A percentile compares a stretch with the other conserved stretches of the same genome.
These are phyloP conservation scores for Diuraphis noxia DNA, from an alignment of 1,140 invertebrate species.

Conservation along the genomic window DNA sequence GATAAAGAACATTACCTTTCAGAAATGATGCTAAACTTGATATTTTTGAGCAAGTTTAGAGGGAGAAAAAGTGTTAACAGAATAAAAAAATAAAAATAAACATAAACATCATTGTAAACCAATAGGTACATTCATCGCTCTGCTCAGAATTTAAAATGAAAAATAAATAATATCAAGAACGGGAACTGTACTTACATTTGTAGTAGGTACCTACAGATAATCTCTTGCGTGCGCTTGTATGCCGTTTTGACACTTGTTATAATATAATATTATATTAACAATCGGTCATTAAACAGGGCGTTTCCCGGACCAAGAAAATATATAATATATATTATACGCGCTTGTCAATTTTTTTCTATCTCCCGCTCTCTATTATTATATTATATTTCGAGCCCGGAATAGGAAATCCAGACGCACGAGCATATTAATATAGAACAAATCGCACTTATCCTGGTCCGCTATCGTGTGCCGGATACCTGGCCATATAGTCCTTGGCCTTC, in stretches of 20 bases:
- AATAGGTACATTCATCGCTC: too few species aligned
- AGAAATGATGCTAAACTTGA: too few species aligned
- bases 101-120: too few species aligned
- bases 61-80: too few species aligned
- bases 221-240: neutral
- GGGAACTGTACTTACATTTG: too few species aligned
- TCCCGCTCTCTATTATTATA: neutral
- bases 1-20: too few species aligned
- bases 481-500: neutral
- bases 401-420: neutral
- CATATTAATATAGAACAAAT: too few species aligned
- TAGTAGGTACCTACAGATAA: neutral
- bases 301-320: slow-evolving; percentile 16
- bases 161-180: neutral
- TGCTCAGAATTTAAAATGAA: too few species aligned
- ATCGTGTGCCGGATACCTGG: neutral
- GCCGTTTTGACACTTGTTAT: neutral
- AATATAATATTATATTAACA: neutral
- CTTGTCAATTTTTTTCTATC: neutral
- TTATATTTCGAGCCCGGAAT: neutral
- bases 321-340: too few species aligned
- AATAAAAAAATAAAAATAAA: too few species aligned
- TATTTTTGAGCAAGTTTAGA: too few species aligned
- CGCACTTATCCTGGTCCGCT: neutral
- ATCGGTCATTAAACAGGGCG: slow-evolving; percentile 12